Evolutionary conservation across 2,113 vertebrate genomes (phyloP).

Genomic region (Ceyx margarethae): DNA sequence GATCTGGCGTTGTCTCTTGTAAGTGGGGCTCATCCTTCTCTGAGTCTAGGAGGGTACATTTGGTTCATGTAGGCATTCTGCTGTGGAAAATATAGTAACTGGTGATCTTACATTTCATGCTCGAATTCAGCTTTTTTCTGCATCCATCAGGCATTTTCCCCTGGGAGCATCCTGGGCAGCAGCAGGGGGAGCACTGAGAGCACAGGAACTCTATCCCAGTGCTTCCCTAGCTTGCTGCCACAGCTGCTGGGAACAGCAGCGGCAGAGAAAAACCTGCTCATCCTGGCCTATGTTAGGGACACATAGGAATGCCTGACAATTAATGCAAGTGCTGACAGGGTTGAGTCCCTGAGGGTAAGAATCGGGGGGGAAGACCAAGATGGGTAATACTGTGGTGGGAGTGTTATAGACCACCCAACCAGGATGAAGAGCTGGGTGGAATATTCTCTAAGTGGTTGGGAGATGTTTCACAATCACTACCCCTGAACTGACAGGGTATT

Average conservation of each 20-base stretch:
- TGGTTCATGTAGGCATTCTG: background rate
- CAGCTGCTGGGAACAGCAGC: background rate
- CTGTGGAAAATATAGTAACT: background rate
- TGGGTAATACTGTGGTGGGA: too few relatives aligned
- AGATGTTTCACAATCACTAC: too few relatives aligned
- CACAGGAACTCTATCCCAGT: background rate
- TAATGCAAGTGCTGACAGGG: background rate
- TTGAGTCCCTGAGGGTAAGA: too few relatives aligned
- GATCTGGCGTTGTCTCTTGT: background rate
- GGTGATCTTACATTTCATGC: background rate
- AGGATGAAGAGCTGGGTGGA: too few relatives aligned
- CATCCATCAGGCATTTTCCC: background rate
- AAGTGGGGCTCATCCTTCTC: background rate
- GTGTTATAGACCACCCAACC: too few relatives aligned
- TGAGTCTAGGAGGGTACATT: background rate
- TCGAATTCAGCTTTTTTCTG: background rate
- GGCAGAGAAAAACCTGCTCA: background rate
- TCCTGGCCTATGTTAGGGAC: background rate
- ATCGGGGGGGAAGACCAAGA: too few relatives aligned
- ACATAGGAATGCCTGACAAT: background rate
- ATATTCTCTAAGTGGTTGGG: too few relatives aligned
- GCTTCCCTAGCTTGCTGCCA: background rate
- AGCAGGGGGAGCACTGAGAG: conserved; percentile 36
- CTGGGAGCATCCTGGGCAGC: background rate
- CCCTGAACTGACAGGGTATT: background rate